Percentiles rank a stretch among this genome's conserved stretches.
Conservation (phyloP, 2,888 invertebrate genomes). For the Eupithecia tripunctaria region DNA sequence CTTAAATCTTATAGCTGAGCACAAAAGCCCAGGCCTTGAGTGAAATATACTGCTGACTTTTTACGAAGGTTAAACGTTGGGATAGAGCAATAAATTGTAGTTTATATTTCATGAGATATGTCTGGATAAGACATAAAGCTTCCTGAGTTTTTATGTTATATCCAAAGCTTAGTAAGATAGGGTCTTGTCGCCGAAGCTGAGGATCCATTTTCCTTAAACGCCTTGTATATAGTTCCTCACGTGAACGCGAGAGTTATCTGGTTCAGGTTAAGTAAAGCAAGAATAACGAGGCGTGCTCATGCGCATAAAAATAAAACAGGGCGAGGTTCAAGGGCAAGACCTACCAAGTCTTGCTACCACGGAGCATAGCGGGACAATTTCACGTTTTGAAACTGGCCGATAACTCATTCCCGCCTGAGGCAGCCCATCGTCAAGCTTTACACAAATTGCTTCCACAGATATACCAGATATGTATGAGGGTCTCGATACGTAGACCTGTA, state of each 20-base stretch:
- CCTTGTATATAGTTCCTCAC: not conserved
- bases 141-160: constrained; percentile 6
- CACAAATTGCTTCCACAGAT: constrained; percentile 67
- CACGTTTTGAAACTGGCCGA: constrained; percentile 55
- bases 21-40: constrained; percentile 10
- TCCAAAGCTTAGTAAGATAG: not conserved
- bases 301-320: constrained; percentile 23
- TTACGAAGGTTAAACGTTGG: constrained; percentile 24
- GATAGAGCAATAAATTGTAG: constrained; percentile 32
- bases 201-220: not conserved
- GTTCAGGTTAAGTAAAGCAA: constrained; percentile 2
- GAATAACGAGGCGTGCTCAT: not conserved
- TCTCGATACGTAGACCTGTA: constrained; percentile 46
- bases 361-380: constrained; percentile 54
- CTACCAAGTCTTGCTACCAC: constrained; percentile 20
- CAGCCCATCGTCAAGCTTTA: constrained; percentile 58
- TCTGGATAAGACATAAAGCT: constrained; percentile 12
- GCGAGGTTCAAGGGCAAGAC: constrained; percentile 34
- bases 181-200: not conserved
- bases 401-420: constrained; percentile 41
- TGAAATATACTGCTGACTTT: constrained; percentile 25
- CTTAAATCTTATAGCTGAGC: constrained; percentile 19
- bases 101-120: constrained; percentile 16
- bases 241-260: not conserved
- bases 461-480: constrained; percentile 50